Evolutionary conservation across 2,797 vertebrate species (phyloP).

Genomic region (Ceryle rudis): DNA sequence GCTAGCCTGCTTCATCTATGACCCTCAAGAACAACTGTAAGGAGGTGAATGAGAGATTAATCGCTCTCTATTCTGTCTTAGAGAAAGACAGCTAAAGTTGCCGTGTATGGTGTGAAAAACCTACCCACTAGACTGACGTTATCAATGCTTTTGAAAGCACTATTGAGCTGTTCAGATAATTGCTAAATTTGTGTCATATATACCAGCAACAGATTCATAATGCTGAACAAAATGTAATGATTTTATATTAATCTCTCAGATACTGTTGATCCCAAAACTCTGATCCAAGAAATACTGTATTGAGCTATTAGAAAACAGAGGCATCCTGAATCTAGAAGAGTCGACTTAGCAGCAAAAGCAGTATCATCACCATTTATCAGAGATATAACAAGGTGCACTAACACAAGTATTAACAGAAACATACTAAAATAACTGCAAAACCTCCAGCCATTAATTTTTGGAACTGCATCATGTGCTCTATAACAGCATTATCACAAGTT

Average conservation of each 20-base stretch:
- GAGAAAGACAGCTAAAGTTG: neutral
- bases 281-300: neutral
- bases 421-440: neutral
- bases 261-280: neutral
- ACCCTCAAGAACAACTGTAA: neutral
- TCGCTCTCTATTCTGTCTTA: neutral
- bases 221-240: neutral
- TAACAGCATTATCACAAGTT: neutral
- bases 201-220: neutral
- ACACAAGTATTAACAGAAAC: neutral
- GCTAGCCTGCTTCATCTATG: neutral
- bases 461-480: neutral
- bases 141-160: neutral
- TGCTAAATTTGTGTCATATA: neutral
- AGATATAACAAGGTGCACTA: neutral
- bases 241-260: neutral
- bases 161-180: neutral
- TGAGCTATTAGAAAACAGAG: neutral
- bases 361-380: neutral
- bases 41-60: neutral
- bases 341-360: neutral
- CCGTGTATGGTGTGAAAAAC: neutral
- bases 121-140: neutral
- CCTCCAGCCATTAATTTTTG: neutral
- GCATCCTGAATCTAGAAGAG: neutral